These are phyloP conservation scores for Acanthurus leucopareius DNA, from an alignment of 2,797 vertebrate genomes.

Conservation along the genomic window DNA sequence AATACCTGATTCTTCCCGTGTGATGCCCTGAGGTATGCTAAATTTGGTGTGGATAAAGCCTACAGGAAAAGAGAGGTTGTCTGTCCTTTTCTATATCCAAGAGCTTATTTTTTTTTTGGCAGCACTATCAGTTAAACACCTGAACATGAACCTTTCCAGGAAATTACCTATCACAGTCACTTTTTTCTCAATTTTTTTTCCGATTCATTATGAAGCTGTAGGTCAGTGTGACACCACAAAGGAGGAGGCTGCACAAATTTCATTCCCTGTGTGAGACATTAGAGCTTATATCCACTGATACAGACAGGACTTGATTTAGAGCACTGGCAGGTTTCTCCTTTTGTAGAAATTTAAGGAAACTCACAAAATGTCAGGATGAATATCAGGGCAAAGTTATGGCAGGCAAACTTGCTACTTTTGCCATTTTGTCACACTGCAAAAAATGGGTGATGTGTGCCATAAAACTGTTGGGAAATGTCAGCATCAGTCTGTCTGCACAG, in stretches of 20 bases:
- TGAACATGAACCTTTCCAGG: no score
- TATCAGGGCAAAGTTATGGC: slow-evolving; percentile 22
- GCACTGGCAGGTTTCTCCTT: slow-evolving; percentile 15
- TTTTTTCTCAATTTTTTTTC: slow-evolving; percentile 14
- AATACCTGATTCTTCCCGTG: not conserved
- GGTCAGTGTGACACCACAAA: slow-evolving; percentile 69
- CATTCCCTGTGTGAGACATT: slow-evolving; percentile 21
- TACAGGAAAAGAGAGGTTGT: not conserved
- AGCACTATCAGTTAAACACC: no score
- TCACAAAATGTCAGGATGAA: slow-evolving; percentile 57
- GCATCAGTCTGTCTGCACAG: not conserved
- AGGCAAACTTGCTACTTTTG: slow-evolving; percentile 26
- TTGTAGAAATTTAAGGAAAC: slow-evolving; percentile 33
- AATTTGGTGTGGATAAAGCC: not conserved
- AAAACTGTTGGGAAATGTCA: slow-evolving; percentile 47
- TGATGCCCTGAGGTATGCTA: not conserved
- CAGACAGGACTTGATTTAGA: slow-evolving; percentile 19
- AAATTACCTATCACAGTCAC: slow-evolving; percentile 30
- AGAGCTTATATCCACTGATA: slow-evolving; percentile 17
- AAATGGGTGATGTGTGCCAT: slow-evolving; percentile 13
- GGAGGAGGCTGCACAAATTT: slow-evolving; percentile 42
- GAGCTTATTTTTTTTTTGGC: slow-evolving; percentile 2
- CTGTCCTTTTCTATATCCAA: slow-evolving; percentile 11
- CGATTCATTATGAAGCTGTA: slow-evolving; percentile 55
- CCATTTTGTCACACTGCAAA: slow-evolving; percentile 30